Conservation (phyloP, 2,888 invertebrate genomes). For the Tipula lateralis region DNA sequence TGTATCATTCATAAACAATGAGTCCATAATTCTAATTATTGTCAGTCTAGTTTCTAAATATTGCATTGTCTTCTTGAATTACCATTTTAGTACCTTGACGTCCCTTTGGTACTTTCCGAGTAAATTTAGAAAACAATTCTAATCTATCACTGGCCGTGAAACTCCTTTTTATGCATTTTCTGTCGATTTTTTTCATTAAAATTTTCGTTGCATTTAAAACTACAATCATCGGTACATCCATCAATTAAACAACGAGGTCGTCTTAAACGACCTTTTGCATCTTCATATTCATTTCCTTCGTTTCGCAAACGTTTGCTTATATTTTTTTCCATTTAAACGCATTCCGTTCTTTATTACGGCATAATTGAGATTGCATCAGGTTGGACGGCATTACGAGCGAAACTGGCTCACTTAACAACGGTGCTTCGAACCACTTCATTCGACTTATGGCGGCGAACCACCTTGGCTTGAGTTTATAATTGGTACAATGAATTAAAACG, state of each 20-base stretch:
- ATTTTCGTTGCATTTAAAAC: constrained; percentile 2
- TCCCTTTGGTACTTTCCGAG: not conserved
- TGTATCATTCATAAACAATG: too few relatives aligned
- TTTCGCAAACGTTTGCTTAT: too few relatives aligned
- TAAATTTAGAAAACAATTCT: not conserved
- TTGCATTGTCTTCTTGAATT: not conserved
- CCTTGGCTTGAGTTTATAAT: too few relatives aligned
- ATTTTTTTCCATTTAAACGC: not conserved
- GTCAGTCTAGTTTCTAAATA: too few relatives aligned
- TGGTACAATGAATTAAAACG: too few relatives aligned
- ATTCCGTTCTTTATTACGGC: not conserved
- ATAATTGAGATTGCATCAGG: not conserved
- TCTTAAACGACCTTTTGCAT: not conserved
- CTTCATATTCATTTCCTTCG: not conserved
- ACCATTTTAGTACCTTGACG: not conserved
- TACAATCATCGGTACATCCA: not conserved
- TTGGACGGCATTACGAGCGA: not conserved
- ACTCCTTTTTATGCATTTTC: not conserved
- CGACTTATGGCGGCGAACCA: too few relatives aligned
- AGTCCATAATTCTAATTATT: too few relatives aligned
- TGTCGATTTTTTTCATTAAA: not conserved
- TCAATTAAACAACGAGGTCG: not conserved
- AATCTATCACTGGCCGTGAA: not conserved
- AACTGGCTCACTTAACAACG: too few relatives aligned
- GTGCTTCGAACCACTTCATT: too few relatives aligned